These are phyloP conservation scores for Drosophila jambulina DNA, from an alignment of 1,140 invertebrate species.

Conservation along the genomic window DNA sequence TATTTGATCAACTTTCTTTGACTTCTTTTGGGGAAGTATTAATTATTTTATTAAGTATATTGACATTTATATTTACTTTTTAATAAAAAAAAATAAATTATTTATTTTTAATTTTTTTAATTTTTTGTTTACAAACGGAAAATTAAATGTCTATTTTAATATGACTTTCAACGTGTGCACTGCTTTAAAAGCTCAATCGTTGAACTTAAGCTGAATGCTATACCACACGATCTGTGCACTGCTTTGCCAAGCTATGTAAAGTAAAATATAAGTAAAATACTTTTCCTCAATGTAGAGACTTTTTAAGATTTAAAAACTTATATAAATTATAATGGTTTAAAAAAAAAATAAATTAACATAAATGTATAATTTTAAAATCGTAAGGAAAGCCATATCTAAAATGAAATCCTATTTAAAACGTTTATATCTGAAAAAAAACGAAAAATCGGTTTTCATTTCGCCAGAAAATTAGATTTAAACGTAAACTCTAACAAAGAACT, in stretches of 20 bases:
- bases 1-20: not conserved
- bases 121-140: too few relatives aligned
- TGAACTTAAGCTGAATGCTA: not conserved
- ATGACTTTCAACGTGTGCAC: not conserved
- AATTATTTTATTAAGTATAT: not conserved
- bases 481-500: not conserved
- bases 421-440: not conserved
- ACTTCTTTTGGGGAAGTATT: not conserved
- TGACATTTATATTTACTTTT: not conserved
- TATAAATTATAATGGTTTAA: not conserved
- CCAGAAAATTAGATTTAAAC: not conserved
- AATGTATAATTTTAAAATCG: not conserved
- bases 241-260: not conserved
- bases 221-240: constrained; percentile 2
- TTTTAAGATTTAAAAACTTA: not conserved
- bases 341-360: not conserved
- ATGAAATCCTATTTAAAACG: not conserved
- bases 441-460: not conserved
- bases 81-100: too few relatives aligned
- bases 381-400: too few relatives aligned
- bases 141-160: not conserved
- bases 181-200: not conserved
- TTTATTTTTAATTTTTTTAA: too few relatives aligned
- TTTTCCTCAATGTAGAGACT: not conserved
- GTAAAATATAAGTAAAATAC: not conserved